Conservation (phyloP, 2,113 vertebrate genomes). For the Ceuthmochares aereus region DNA sequence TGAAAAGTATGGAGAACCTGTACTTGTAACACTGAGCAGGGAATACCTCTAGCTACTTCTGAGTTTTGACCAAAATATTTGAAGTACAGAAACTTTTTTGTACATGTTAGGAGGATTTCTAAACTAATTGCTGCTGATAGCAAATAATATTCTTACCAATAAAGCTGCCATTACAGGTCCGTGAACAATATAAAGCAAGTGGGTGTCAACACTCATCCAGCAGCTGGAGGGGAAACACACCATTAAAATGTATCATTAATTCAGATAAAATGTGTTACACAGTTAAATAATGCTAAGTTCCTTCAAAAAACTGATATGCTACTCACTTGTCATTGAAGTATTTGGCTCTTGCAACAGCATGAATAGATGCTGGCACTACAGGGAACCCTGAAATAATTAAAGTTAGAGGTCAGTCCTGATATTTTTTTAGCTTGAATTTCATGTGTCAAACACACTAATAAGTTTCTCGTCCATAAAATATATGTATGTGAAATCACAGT, state of each 20-base stretch:
- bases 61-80: neutral
- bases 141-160: constrained; percentile 83
- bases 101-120: neutral
- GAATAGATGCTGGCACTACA: constrained; percentile 90
- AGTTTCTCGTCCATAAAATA: neutral
- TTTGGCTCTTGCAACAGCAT: constrained; percentile 90
- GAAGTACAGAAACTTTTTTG: neutral
- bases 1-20: neutral
- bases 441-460: neutral
- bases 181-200: constrained; percentile 95
- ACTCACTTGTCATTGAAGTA: constrained; percentile 99
- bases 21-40: neutral
- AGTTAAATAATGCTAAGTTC: constrained; percentile 25
- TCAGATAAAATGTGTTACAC: neutral
- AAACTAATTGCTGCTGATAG: neutral
- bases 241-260: constrained; percentile 26
- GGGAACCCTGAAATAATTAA: constrained; percentile 87
- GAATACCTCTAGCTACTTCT: neutral
- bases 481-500: neutral
- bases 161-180: constrained; percentile 94
- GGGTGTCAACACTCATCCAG: constrained; percentile 97
- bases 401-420: neutral
- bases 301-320: constrained; percentile 43
- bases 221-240: constrained; percentile 80
- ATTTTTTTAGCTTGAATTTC: neutral